phyloP scores from a whole-genome alignment of 92 coral and sea anemone species.

The Bergia sp. region DNA sequence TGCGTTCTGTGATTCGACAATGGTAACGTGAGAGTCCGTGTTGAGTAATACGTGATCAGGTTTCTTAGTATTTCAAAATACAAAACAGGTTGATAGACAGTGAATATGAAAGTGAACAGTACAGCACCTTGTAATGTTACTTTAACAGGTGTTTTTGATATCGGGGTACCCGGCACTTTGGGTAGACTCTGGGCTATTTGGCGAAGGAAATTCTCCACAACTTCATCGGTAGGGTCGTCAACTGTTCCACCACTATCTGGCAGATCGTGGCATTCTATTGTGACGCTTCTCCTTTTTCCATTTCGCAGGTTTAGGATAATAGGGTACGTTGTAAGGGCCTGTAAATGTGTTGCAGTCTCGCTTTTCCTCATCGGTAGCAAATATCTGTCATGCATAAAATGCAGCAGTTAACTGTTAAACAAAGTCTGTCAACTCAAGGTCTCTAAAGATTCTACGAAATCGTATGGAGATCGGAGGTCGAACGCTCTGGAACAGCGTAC shows the following conservation, averaged over 20 bases:
- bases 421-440: no score
- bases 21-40: no score
- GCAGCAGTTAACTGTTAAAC: no score
- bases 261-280: conserved; percentile 30
- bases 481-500: no score
- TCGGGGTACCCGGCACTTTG: conserved; percentile 70
- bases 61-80: no score
- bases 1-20: no score
- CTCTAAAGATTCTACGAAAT: no score
- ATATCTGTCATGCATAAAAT: conserved; percentile 42
- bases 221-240: conserved; percentile 62
- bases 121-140: conserved; percentile 59
- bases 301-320: conserved; percentile 74
- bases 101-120: neutral
- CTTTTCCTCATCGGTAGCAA: conserved; percentile 80
- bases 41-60: no score
- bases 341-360: conserved; percentile 75
- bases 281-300: conserved; percentile 40
- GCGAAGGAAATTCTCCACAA: conserved; percentile 59
- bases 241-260: conserved; percentile 44
- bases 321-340: conserved; percentile 84
- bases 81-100: no score
- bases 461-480: no score
- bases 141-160: conserved; percentile 73
- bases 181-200: conserved; percentile 54